Base-by-base conservation (phyloP, 1,140 invertebrate species). In the Catajapyx aquilonaris region DNA sequence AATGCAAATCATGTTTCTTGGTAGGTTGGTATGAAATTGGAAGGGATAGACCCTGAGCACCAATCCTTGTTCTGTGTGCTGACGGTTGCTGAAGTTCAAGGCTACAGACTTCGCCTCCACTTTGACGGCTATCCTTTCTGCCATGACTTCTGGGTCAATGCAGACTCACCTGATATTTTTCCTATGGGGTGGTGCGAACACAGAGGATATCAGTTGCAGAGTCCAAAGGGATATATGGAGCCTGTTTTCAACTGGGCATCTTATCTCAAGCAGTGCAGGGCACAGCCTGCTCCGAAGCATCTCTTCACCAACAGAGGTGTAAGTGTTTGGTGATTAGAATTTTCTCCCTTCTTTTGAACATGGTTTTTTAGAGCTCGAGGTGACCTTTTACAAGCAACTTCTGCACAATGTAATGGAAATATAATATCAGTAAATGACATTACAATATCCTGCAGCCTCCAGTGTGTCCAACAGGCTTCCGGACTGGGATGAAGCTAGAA, bases 131-230 rank as follows among this genome's bases (percentile, higher is more conserved):
- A 81, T 55, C 70, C 79, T 0, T 77, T 81, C 41, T 71, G 73
- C 50, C 85, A 85, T 54, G 86, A 95, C 59, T 95, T 87, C 56
- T 96, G 88, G 88, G 70, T 78, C 9, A 90, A 93, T 59, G 78
- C 79, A 1, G 80, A 94, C 52, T 87, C 79, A 1, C 66, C 72
- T 46, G 78, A 88, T 51, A 83, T 95, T 23, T 95, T 95, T 56
- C 86, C 83, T 5, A 68, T 74, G 23, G 85, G 87, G n/a, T 95
- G 84, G 80, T 87, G 86, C 50, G 79, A 86, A 44, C 76, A 76
- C 50, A 81, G 80, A 44, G 65, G 66, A 3, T 72, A 80, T 19
- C 53, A 66, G 22, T 50, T 90, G 22, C 69, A 76, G 44, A 73
- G 79, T 3, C 87, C 88, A 0, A 71, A 73, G 45, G 71, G 71